Conservation (phyloP, 2,888 invertebrate species). For the Parthenolecanium corni region DNA sequence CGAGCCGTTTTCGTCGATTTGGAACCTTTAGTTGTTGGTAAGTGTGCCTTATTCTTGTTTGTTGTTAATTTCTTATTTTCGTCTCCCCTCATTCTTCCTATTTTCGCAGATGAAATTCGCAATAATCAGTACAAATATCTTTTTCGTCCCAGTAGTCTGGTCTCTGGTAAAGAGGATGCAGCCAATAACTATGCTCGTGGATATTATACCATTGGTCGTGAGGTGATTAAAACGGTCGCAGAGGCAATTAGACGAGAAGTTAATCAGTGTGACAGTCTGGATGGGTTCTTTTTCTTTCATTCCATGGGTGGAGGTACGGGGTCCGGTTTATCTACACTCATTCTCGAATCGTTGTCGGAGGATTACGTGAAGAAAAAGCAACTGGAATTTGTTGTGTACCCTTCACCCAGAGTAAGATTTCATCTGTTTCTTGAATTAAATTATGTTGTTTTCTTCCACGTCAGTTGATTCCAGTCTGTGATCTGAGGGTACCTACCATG, state of each 20-base stretch:
- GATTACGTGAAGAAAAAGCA: conserved; percentile 23
- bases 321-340: conserved; percentile 47
- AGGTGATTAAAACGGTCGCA: conserved; percentile 17
- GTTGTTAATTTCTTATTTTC: background rate
- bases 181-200: conserved; percentile 25
- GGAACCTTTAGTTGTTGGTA: conserved; percentile 22
- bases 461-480: background rate
- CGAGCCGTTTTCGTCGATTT: conserved; percentile 23
- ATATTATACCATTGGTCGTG: conserved; percentile 23
- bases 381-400: conserved; percentile 33
- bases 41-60: background rate
- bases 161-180: conserved; percentile 29
- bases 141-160: conserved; percentile 17
- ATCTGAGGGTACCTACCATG: background rate
- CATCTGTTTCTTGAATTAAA: conserved; percentile 34
- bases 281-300: conserved; percentile 45
- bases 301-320: conserved; percentile 65
- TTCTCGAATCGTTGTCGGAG: conserved; percentile 14
- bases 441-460: too few relatives aligned
- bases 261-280: conserved; percentile 51
- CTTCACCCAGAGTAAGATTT: conserved; percentile 39
- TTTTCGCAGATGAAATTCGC: conserved; percentile 21
- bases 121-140: conserved; percentile 24
- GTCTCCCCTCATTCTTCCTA: background rate
- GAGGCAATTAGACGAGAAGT: conserved; percentile 37